Base-by-base conservation (phyloP, 2,797 vertebrate genomes). In the Myotis daubentonii region DNA sequence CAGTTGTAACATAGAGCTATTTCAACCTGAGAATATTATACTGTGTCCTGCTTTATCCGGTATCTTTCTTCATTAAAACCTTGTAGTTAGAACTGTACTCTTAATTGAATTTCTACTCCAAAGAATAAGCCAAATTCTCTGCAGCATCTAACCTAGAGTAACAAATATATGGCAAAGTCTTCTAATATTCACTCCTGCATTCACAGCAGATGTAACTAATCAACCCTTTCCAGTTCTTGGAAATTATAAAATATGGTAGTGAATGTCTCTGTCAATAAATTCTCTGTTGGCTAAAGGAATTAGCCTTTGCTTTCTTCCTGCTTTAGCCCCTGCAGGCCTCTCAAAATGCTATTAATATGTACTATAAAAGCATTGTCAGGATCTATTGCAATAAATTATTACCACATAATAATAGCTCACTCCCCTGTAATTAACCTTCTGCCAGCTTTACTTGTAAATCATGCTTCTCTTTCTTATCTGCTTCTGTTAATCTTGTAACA, bases 351-450 rank as follows among this genome's bases (percentile, higher is more conserved):
- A 23, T 17, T 60, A 79, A 33, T 44, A 55, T 66, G 82, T 4
- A 71, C 38, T 62, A 33, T 79, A 78, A 93, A 95, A 62, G n/a
- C 23, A 65, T 88, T 84, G 3, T 76, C 85, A 93, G 49, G n/a
- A 20, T 78, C 53, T 89, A 44, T 49, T 71, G 8, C 25, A 81
- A 36, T 87, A 81, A 94, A 57, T 79, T 4, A 87, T 65, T 65
- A 79, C 44, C 41, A 90, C 65, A 25, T 33, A 81, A 51, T 89
- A 93, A 81, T 38, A 90, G 15, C 23, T 47, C 62, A 72, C 36
- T 70, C 51, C 38, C 17, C 87, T 38, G 6, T 85, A 92, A 97
- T 89, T 89, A 94, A 72, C 76, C 71, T 91, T 80, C 83, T 78
- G 75, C 22, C 6, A 91, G 38, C 20, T 74, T 91, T 74, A 55